Conservation (phyloP, 92 coral and sea anemone genomes). For the Zoanthus solanderi region DNA sequence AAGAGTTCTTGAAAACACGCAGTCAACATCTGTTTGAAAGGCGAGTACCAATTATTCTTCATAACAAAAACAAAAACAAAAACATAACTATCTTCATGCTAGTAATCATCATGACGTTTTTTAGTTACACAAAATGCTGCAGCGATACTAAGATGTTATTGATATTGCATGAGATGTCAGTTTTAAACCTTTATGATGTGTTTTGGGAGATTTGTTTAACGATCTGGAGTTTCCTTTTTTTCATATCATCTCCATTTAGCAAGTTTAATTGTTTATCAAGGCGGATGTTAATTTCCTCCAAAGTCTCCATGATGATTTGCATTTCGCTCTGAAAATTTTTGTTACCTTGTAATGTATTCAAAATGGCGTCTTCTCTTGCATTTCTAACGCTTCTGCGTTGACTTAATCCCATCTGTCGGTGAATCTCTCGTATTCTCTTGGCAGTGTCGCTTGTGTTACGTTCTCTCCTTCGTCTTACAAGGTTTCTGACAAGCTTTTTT, state of each 20-base stretch:
- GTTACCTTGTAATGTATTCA: conserved; percentile 15
- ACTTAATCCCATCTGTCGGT: conserved; percentile 37
- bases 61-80: too few species aligned
- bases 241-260: conserved; percentile 4
- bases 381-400: conserved; percentile 36
- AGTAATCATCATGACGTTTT: too few species aligned
- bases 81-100: too few species aligned
- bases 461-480: not conserved
- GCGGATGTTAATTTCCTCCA: conserved; percentile 34
- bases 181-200: conserved; percentile 18
- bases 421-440: conserved; percentile 37
- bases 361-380: not conserved
- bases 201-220: not conserved
- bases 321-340: conserved; percentile 26
- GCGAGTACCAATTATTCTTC: too few species aligned
- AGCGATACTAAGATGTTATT: too few species aligned
- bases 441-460: conserved; percentile 5
- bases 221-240: not conserved
- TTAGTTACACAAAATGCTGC: too few species aligned
- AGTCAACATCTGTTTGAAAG: too few species aligned
- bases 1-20: too few species aligned
- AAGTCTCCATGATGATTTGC: conserved; percentile 34
- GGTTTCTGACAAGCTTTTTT: conserved; percentile 23
- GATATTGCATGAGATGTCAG: too few species aligned
- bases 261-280: conserved; percentile 37